These are phyloP conservation scores for Cephalopholis sonnerati DNA, from an alignment of 2,113 vertebrate genomes.

Conservation along the genomic window DNA sequence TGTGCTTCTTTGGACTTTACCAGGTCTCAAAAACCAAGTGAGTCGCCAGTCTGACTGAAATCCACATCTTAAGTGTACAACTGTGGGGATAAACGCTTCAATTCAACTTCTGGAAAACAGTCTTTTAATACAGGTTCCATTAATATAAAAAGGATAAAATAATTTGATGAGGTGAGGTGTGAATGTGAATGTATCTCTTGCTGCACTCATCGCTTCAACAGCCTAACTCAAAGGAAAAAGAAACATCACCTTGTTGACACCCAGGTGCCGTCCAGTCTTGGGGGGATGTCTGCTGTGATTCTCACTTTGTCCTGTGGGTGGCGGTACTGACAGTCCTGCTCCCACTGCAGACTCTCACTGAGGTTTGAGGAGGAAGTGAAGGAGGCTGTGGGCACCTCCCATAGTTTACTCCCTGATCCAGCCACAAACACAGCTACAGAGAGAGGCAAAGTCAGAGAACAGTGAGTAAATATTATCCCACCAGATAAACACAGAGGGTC, in stretches of 20 bases:
- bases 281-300: conserved; percentile 84
- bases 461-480: conserved; percentile 24
- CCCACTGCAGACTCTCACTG: conserved; percentile 81
- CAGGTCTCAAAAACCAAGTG: not conserved
- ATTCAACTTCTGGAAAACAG: not conserved
- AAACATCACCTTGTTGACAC: conserved; percentile 88
- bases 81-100: not conserved
- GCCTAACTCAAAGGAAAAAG: too few relatives aligned
- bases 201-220: not conserved
- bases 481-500: conserved; percentile 34
- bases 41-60: not conserved
- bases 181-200: not conserved
- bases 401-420: conserved; percentile 77
- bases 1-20: not conserved
- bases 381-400: conserved; percentile 75
- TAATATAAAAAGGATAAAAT: not conserved
- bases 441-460: conserved; percentile 30
- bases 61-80: not conserved
- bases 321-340: conserved; percentile 84
- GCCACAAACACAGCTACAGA: conserved; percentile 73
- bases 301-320: conserved; percentile 84
- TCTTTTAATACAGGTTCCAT: not conserved
- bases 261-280: conserved; percentile 89
- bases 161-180: too few relatives aligned
- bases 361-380: conserved; percentile 65